Conservation (phyloP, 37 sponge, comb jelly and placozoan species). For the Oscarella lobularis region DNA sequence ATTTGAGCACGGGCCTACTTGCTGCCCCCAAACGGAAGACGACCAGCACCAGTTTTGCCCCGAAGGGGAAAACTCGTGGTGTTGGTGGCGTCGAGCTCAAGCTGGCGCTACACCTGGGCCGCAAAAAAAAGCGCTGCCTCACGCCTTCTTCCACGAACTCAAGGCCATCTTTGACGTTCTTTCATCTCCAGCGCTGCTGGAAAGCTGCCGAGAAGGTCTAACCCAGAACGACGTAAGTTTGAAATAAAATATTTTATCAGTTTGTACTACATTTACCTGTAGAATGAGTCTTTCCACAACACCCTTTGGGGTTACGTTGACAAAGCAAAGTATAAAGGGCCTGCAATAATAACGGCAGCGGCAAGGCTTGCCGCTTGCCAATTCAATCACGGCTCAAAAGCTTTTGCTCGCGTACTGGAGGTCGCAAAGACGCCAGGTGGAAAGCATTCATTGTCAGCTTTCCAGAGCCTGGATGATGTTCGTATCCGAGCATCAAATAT, state of each 20-base stretch:
- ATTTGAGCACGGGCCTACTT: no score
- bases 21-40: no score
- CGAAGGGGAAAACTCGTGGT: no score
- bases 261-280: no score
- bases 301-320: neutral
- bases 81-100: no score
- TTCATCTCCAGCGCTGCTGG: neutral
- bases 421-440: neutral
- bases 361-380: neutral
- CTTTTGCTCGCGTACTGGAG: neutral
- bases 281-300: neutral
- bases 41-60: no score
- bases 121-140: neutral
- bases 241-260: no score
- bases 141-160: neutral
- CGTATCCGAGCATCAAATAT: neutral
- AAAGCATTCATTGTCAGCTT: neutral
- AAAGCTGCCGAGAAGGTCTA: neutral
- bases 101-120: neutral
- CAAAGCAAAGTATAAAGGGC: neutral
- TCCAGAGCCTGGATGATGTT: neutral
- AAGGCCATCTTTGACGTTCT: neutral
- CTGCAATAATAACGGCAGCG: neutral
- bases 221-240: slow-evolving; percentile 11
- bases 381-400: neutral